These are phyloP conservation scores for Lithobates sylvaticus DNA, from an alignment of 2,797 vertebrate species.

Conservation along the genomic window DNA sequence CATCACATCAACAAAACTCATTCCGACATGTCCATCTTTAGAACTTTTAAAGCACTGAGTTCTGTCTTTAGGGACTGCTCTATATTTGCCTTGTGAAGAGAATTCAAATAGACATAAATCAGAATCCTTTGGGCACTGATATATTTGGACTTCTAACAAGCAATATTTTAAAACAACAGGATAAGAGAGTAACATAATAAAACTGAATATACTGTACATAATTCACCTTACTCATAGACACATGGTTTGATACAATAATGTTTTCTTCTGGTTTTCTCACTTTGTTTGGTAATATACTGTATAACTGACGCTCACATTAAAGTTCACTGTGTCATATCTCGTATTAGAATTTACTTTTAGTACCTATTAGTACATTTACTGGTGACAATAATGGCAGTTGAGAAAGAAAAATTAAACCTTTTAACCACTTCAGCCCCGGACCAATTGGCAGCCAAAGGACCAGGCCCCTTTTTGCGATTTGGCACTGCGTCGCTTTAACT, in stretches of 20 bases:
- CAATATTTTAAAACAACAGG: slow-evolving; percentile 1
- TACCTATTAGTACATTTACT: too few species aligned
- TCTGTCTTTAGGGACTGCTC: slow-evolving; percentile 19
- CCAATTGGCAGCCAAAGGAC: too few species aligned
- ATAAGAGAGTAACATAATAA: background rate
- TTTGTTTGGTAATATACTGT: too few species aligned
- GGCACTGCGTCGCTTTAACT: too few species aligned
- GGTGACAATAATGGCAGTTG: too few species aligned
- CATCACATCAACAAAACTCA: slow-evolving; percentile 3
- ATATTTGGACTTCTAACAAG: background rate
- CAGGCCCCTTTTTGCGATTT: too few species aligned
- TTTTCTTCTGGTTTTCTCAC: background rate
- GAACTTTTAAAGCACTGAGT: background rate
- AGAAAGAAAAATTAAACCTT: too few species aligned
- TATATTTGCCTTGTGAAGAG: slow-evolving; percentile 17
- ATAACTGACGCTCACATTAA: too few species aligned
- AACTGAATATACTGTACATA: background rate
- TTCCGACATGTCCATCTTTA: background rate
- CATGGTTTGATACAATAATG: background rate
- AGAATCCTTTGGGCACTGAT: slow-evolving; percentile 4
- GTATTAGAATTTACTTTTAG: too few species aligned
- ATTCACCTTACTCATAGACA: background rate
- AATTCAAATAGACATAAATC: slow-evolving; percentile 17
- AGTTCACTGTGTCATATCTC: too few species aligned
- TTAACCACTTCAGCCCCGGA: too few species aligned